Base-by-base conservation (phyloP, 1,140 invertebrate genomes). In the Rhopalosiphum padi region DNA sequence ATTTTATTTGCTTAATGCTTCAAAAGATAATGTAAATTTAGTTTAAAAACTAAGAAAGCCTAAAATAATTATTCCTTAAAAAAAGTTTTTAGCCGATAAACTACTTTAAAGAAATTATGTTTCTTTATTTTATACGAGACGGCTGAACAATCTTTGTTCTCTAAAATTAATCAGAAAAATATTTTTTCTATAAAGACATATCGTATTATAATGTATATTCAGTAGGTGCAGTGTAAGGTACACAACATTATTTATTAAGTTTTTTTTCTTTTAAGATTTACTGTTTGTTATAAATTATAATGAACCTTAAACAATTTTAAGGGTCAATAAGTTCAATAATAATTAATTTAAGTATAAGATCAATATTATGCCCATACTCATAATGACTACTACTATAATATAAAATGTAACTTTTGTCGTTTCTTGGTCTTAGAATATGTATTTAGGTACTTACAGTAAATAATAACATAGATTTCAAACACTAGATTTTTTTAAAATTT, bases 11-110 rank as follows among this genome's bases (percentile, higher is more conserved):
- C 23, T 86, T 86, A 86, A 21, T 86, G 25, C 4, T 86, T 86
- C 43, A 46, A 86, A 46, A 30, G 85, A 86, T 86, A 86, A 86
- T 46, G 41, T 46, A 86, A 46, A 86, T 86, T 86, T 43, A 30
- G 83, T 86, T 86, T 25, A 30, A 86, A 23, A 46, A 46, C 25
- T 86, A 46, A 77, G 15, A 46, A 30, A 30, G 41, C 22, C 43
- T 46, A 46, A 85, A 41, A 25, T 85, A 85, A 85, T 85, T 85
- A 43, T 25, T 85, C 41, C 9, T 68, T 85, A 41, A 85, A 43
- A 41, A 85, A 41, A 25, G 83, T 85, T 85, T 43, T 85, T 9
- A 5, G 9, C 23, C 9, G 23, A 85, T 25, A 85, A 23, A 83
- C 22, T 85, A 85, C 37, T 41, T 43, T 9, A 41, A 85, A 9